These are phyloP conservation scores for Dreissena polymorpha DNA, from an alignment of 1,140 invertebrate genomes.

Conservation along the genomic window DNA sequence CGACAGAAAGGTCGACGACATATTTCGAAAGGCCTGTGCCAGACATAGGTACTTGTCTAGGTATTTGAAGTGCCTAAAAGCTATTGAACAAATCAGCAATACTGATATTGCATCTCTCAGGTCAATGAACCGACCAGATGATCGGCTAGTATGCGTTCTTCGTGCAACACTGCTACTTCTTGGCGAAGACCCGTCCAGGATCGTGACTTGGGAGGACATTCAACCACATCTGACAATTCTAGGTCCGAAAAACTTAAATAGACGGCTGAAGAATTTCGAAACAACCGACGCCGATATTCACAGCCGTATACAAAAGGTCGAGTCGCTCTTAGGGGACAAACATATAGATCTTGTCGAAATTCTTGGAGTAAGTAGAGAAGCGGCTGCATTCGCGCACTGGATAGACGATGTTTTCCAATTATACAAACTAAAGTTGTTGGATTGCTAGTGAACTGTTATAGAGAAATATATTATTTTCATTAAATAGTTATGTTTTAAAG, in stretches of 20 bases:
- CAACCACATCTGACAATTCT: neutral
- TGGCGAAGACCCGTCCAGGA: neutral
- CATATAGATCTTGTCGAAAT: neutral
- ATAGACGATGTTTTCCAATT: constrained; percentile 4
- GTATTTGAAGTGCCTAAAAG: constrained; percentile 1
- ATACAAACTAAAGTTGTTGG: neutral
- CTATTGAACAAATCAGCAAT: constrained; percentile 24
- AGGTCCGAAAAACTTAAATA: constrained; percentile 7
- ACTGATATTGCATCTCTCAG: neutral
- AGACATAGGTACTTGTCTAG: neutral
- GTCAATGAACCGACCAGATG: constrained; percentile 1
- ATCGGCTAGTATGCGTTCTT: neutral
- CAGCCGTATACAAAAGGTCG: neutral
- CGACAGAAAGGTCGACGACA: neutral
- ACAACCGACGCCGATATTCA: neutral
- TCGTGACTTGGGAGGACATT: constrained; percentile 24
- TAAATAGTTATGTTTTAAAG: too few relatives aligned
- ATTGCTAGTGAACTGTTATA: too few relatives aligned
- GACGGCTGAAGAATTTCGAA: neutral
- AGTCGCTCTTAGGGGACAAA: neutral
- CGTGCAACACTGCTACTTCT: constrained; percentile 14
- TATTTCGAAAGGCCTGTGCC: neutral
- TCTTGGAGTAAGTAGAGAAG: neutral
- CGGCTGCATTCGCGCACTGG: constrained; percentile 26
- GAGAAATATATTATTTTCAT: too few relatives aligned